These are phyloP conservation scores for Oryzias sinensis DNA, from an alignment of 2,797 vertebrate species.

Conservation along the genomic window DNA sequence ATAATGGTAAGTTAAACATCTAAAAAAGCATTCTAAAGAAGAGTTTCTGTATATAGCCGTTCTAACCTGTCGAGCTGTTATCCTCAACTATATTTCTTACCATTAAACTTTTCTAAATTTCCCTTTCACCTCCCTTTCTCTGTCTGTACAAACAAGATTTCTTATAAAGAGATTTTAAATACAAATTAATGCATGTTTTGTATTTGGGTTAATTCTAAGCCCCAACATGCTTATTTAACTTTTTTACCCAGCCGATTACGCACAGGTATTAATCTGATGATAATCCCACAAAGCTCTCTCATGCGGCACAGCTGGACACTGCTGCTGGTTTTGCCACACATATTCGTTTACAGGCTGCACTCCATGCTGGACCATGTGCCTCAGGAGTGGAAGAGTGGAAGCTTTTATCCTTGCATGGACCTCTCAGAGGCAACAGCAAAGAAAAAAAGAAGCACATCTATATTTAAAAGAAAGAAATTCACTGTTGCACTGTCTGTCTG, in stretches of 20 bases:
- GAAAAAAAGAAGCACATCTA: conserved; percentile 84
- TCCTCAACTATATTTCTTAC: not conserved
- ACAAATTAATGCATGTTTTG: conserved; percentile 24
- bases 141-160: not conserved
- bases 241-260: conserved; percentile 52
- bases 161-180: conserved; percentile 13
- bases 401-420: conserved; percentile 80
- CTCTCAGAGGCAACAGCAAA: conserved; percentile 82
- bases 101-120: no score
- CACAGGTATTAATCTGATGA: conserved; percentile 69
- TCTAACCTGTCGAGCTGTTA: not conserved
- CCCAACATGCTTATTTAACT: conserved; percentile 59
- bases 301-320: conserved; percentile 68
- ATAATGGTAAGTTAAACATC: conserved; percentile 68
- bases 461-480: conserved; percentile 89
- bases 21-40: not conserved
- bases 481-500: conserved; percentile 40
- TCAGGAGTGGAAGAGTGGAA: conserved; percentile 26
- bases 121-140: no score
- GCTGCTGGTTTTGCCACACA: conserved; percentile 56
- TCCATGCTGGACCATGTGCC: conserved; percentile 50
- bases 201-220: conserved; percentile 32
- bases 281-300: conserved; percentile 71
- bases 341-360: conserved; percentile 46
- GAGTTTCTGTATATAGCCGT: not conserved